Conservation (phyloP, 2,113 vertebrate species). For the Bubo bubo region DNA sequence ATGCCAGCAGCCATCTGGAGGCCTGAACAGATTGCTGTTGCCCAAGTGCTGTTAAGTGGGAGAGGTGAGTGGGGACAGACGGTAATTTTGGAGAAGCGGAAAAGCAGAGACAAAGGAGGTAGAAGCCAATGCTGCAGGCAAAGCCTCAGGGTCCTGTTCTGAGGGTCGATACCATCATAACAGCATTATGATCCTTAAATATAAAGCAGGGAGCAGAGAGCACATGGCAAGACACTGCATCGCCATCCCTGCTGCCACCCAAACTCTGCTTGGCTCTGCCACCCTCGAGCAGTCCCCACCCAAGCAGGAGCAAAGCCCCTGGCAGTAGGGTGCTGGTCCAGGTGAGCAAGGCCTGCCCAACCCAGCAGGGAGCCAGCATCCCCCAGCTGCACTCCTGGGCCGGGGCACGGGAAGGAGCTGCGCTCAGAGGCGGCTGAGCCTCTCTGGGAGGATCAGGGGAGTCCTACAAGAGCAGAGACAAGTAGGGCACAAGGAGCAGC, state of each 20-base stretch:
- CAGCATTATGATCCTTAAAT: rapidly evolving
- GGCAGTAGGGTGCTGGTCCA: background rate
- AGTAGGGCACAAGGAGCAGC: background rate
- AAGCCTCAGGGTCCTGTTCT: background rate
- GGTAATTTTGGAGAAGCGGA: background rate
- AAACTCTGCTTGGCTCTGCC: background rate
- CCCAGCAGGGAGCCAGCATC: rapidly evolving
- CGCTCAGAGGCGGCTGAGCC: background rate
- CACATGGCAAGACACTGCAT: rapidly evolving
- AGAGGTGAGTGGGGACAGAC: background rate
- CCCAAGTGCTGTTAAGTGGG: background rate
- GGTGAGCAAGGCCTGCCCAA: background rate
- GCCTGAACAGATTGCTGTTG: background rate
- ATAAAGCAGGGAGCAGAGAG: background rate
- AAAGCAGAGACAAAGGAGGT: background rate
- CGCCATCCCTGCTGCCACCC: rapidly evolving
- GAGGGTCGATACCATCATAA: rapidly evolving
- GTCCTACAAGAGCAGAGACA: background rate
- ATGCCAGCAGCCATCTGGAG: background rate
- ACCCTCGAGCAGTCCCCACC: rapidly evolving
- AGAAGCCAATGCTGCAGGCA: background rate
- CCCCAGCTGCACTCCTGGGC: background rate
- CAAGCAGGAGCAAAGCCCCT: rapidly evolving
- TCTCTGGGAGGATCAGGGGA: background rate
- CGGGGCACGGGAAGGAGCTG: background rate